Percentiles rank a stretch among this genome's conserved stretches.
phyloP scores from a whole-genome alignment of 2,113 vertebrate genomes.

The Lamprotornis superbus region DNA sequence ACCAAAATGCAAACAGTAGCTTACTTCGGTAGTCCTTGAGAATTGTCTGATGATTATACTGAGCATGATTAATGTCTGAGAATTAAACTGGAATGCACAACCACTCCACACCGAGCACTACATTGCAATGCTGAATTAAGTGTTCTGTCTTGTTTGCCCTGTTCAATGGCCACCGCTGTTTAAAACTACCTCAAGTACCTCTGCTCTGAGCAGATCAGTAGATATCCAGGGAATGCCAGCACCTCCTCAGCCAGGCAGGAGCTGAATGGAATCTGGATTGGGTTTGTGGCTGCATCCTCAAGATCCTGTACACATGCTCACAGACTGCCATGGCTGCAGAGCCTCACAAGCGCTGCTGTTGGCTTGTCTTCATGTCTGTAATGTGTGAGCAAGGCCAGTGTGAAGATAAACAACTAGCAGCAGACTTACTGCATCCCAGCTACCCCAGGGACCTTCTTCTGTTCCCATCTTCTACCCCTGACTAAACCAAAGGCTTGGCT shows the following conservation, averaged over 20 bases:
- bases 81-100: not conserved
- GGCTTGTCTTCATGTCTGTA: not conserved
- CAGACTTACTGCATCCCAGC: not conserved
- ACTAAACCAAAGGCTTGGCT: not conserved
- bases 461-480: not conserved
- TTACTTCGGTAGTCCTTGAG: not conserved
- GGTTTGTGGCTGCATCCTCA: not conserved
- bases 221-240: not conserved
- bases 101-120: accelerated
- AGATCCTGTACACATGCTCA: not conserved
- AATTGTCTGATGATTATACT: not conserved
- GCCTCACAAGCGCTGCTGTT: not conserved
- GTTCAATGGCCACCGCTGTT: not conserved
- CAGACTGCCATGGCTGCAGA: not conserved
- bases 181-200: not conserved
- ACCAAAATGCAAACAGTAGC: not conserved
- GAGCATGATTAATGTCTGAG: not conserved
- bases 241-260: not conserved
- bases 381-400: not conserved
- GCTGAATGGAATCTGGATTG: not conserved
- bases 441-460: not conserved
- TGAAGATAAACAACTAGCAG: not conserved
- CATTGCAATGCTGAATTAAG: not conserved
- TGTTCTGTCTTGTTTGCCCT: not conserved
- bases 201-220: not conserved